Evolutionary conservation across 2,888 invertebrate genomes (phyloP), one percentile per base, ranked within the genome.

Genomic region (Himalopsyche anomala): DNA sequence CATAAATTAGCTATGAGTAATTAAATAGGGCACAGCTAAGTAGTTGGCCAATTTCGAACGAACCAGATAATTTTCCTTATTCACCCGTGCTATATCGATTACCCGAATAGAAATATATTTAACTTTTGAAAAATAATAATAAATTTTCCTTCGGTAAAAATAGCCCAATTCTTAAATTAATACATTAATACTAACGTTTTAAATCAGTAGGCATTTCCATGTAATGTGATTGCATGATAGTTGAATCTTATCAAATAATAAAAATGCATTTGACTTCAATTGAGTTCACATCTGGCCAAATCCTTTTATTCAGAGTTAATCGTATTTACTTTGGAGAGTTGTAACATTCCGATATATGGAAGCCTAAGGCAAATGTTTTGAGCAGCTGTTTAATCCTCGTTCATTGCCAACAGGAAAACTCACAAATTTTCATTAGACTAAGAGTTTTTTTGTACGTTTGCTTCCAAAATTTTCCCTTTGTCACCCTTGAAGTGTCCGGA

Each of bases 341-440:
- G 38, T 15, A 36, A 36, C 36, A 36, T 74, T 74, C 74, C 51
- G 15, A 51, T 51, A 36, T 36, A 28, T 74, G 12, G 12, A 2
- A 36, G 74, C 12, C 38, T 74, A 74, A 11, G 38, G 74, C 3
- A 11, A 4, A 74, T 74, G 74, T 38, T 74, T 38, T 36, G 74
- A 74, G 38, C 74, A 74, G 74, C 74, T 74, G 74, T 28, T 74
- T 28, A 36, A 38, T 15, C 38, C 74, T 12, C 38, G 5, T 38
- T 15, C 69, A 51, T 28, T 83, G 28, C 51, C 12, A 38, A 40
- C 12, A 54, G 80, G 54, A 80, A 80, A 80, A 54, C 84, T 84
- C 38, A 84, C 84, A 84, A 84, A 84, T 84, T 84, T 84, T 84
- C 84, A 84, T 84, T 84, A 84, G 51, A 54, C 54, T 54, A 69